These are phyloP conservation scores for Zootermopsis nevadensis DNA, from an alignment of 2,888 invertebrate species.

Conservation along the genomic window DNA sequence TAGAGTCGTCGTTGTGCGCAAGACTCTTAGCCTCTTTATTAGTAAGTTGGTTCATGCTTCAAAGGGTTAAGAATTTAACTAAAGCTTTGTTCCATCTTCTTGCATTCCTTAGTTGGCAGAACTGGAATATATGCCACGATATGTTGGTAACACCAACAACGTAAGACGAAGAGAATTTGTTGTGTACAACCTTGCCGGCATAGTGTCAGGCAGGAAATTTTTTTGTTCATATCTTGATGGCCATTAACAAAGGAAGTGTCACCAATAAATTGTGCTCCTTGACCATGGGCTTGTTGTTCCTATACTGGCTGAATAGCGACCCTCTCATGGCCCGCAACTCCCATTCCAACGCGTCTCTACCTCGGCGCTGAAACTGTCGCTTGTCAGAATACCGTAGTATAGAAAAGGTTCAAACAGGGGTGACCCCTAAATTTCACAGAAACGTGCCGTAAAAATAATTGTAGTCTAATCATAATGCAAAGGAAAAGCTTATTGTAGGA, in stretches of 20 bases:
- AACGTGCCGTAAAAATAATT: no score
- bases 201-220: neutral
- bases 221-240: slow-evolving; percentile 39
- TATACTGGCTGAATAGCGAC: neutral
- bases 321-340: neutral
- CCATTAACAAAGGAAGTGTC: slow-evolving; percentile 49
- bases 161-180: neutral
- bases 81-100: no score
- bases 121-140: neutral
- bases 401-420: neutral
- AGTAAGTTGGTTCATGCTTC: no score
- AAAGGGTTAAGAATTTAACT: no score
- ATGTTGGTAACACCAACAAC: slow-evolving; percentile 4
- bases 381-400: slow-evolving; percentile 1
- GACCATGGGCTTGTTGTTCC: slow-evolving; percentile 23
- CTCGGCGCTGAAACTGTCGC: neutral
- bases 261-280: slow-evolving; percentile 49
- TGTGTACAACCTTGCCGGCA: neutral
- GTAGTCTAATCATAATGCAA: no score
- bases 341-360: neutral
- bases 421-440: neutral
- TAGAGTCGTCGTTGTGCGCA: no score
- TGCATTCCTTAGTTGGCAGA: neutral
- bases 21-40: no score
- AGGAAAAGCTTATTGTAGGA: no score